Evolutionary conservation across 1,140 invertebrate genomes (phyloP).

Genomic region (Aethina tumida): DNA sequence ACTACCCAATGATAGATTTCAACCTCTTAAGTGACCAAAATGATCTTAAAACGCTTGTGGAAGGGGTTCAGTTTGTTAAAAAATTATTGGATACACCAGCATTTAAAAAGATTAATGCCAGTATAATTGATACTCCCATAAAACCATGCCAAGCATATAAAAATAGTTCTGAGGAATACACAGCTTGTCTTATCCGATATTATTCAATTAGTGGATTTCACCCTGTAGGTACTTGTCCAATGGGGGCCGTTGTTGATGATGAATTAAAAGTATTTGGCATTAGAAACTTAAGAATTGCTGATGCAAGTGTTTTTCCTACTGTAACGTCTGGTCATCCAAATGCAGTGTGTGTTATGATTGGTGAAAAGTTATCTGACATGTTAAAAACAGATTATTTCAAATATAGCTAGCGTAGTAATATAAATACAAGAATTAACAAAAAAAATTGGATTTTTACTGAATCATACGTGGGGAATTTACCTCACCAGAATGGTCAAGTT

Average conservation of each 20-base stretch:
- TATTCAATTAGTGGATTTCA: conserved; percentile 27
- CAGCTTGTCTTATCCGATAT: conserved; percentile 26
- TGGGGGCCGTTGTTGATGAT: conserved; percentile 24
- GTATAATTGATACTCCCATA: conserved; percentile 47
- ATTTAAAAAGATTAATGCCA: conserved; percentile 47
- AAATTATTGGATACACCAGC: conserved; percentile 46
- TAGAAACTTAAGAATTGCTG: conserved; percentile 24
- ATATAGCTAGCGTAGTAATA: no score
- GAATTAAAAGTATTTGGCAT: conserved; percentile 20
- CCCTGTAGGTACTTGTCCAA: conserved; percentile 30
- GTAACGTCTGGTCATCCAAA: conserved; percentile 35
- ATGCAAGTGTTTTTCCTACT: conserved; percentile 26
- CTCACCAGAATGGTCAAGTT: no score
- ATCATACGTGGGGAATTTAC: no score
- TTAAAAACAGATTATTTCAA: conserved; percentile 27
- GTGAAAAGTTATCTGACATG: conserved; percentile 45
- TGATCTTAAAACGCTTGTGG: conserved; percentile 50
- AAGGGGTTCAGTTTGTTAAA: conserved; percentile 36
- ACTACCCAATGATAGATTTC: conserved; percentile 67
- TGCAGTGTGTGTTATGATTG: conserved; percentile 47
- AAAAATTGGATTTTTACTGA: no score
- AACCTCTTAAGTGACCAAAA: conserved; percentile 59
- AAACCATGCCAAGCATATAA: conserved; percentile 42
- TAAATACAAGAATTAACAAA: no score
- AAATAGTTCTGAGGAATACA: conserved; percentile 19